Conservation (phyloP, 1,140 invertebrate genomes). For the Formica selysi region DNA sequence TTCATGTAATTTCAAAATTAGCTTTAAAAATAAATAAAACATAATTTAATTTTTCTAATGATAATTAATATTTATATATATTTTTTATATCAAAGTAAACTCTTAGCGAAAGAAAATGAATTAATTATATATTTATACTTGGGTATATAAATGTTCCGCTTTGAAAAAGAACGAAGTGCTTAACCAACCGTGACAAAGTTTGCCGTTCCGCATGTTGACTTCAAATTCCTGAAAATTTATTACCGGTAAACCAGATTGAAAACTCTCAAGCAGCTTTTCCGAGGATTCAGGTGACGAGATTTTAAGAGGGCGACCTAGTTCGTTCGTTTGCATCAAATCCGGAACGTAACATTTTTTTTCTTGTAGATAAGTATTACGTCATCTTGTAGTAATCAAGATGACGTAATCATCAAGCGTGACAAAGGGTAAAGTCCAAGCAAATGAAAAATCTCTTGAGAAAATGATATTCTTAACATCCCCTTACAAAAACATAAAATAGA, state of each 20-base stretch:
- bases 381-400: conserved; percentile 55
- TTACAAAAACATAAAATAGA: background rate
- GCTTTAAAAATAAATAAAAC: background rate
- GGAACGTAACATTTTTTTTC: conserved; percentile 46
- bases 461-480: background rate
- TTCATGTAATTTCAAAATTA: no score
- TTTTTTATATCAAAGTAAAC: background rate
- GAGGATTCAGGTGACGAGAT: conserved; percentile 58
- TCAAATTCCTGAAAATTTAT: conserved; percentile 30
- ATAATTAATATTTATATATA: conserved; percentile 19
- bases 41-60: background rate
- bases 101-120: background rate
- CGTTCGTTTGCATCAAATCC: conserved; percentile 61
- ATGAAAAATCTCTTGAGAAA: background rate
- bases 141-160: background rate
- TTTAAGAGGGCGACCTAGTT: conserved; percentile 68
- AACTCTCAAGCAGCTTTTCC: conserved; percentile 51
- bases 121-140: conserved; percentile 1
- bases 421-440: conserved; percentile 57
- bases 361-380: conserved; percentile 11
- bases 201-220: background rate
- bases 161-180: background rate
- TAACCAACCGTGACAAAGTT: conserved; percentile 11
- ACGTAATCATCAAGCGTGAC: conserved; percentile 55
- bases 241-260: conserved; percentile 52